Conservation (phyloP, 2,888 invertebrate genomes). For the Eupeodes latifasciatus region DNA sequence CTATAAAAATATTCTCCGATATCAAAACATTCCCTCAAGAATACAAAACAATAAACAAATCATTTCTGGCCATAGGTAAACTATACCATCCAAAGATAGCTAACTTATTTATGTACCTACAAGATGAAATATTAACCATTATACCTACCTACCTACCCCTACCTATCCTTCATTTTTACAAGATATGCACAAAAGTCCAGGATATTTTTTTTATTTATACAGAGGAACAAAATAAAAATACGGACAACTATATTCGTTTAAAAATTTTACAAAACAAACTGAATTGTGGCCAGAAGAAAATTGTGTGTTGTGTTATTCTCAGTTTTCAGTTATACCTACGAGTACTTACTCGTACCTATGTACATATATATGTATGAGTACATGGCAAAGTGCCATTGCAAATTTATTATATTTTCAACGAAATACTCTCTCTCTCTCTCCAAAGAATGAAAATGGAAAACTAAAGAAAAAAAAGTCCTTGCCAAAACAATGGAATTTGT, state of each 20-base stretch:
- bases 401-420: constrained; percentile 33
- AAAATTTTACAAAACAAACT: constrained; percentile 20
- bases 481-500: constrained; percentile 25
- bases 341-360: too few species aligned
- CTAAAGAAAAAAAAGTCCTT: not conserved
- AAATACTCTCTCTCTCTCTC: not conserved
- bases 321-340: too few species aligned
- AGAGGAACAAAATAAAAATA: not conserved
- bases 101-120: not conserved
- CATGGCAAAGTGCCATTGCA: constrained; percentile 33
- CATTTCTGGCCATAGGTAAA: not conserved
- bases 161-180: constrained; percentile 6
- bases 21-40: not conserved
- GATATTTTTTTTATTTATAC: not conserved
- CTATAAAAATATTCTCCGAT: not conserved
- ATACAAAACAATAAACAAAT: constrained; percentile 37
- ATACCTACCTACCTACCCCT: not conserved
- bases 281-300: constrained; percentile 17
- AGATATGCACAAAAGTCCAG: not conserved
- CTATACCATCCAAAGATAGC: not conserved
- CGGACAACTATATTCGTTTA: not conserved
- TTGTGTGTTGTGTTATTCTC: not conserved
- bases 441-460: constrained; percentile 2
- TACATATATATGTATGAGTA: too few species aligned
- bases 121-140: constrained; percentile 28